Percentiles rank a stretch among this genome's conserved stretches.
phyloP scores from a whole-genome alignment of 2,888 invertebrate species.

The Athalia circularis region DNA sequence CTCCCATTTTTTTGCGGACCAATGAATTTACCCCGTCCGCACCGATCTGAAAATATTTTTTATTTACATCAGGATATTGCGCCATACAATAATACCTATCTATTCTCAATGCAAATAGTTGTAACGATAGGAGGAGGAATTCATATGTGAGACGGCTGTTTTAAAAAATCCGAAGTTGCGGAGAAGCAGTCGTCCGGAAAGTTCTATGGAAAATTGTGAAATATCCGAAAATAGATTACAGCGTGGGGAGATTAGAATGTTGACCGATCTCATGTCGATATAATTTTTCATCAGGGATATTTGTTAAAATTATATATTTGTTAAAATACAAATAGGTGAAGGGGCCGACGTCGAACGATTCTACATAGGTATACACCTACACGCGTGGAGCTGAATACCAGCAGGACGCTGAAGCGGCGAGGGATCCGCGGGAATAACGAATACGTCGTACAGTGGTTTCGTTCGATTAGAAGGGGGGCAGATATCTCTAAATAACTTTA shows the following conservation, averaged over 20 bases:
- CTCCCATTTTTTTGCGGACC: constrained; percentile 88
- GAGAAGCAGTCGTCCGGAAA: no score
- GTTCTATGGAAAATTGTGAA: background rate
- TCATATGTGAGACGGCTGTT: no score
- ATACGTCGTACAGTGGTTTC: background rate
- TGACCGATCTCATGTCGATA: background rate
- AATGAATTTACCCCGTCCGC: constrained; percentile 96
- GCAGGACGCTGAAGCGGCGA: background rate
- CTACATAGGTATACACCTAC: no score
- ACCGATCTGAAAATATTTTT: constrained; percentile 81
- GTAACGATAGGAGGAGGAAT: no score
- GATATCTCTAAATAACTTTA: constrained; percentile 66
- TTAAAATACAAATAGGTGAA: constrained; percentile 16
- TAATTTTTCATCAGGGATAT: no score
- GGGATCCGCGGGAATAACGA: constrained; percentile 7
- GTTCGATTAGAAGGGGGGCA: constrained; percentile 50
- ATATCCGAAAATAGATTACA: background rate
- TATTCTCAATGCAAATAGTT: no score
- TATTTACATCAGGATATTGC: background rate
- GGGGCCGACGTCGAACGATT: background rate
- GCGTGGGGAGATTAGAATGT: background rate
- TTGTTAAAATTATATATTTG: constrained; percentile 13
- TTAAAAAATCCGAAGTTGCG: no score
- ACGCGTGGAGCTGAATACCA: background rate
- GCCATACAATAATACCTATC: background rate